Conservation (phyloP, 2,113 vertebrate genomes). For the Chascanopsetta lugubris region DNA sequence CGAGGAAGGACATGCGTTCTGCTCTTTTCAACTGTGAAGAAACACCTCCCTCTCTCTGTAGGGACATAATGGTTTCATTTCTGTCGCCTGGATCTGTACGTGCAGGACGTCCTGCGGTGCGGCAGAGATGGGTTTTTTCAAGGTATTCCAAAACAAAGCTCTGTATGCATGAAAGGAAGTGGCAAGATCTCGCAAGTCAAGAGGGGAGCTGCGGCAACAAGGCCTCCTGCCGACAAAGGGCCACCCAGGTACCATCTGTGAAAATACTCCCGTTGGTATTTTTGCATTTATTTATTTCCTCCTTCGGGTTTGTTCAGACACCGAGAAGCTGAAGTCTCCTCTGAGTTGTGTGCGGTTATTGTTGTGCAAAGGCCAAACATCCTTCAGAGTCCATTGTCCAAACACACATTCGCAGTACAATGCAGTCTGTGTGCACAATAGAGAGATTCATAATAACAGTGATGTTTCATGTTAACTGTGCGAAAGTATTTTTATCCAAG, state of each 20-base stretch:
- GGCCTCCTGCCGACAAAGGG: constrained; percentile 25
- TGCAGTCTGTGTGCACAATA: not conserved
- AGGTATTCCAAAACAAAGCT: constrained; percentile 44
- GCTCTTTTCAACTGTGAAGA: constrained; percentile 45
- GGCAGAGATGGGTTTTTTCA: constrained; percentile 45
- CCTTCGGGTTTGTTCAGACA: not conserved
- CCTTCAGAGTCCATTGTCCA: constrained; percentile 8
- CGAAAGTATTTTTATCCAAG: too few species aligned
- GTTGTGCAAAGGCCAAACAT: constrained; percentile 49
- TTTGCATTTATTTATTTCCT: constrained; percentile 26
- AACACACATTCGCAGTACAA: not conserved
- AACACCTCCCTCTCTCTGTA: constrained; percentile 44
- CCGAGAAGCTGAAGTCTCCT: constrained; percentile 9
- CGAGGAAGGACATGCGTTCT: constrained; percentile 44
- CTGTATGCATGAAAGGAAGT: constrained; percentile 23
- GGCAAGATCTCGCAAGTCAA: constrained; percentile 22
- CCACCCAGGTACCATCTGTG: constrained; percentile 30
- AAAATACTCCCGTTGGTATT: constrained; percentile 20
- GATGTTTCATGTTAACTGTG: not conserved
- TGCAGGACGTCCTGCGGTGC: constrained; percentile 33
- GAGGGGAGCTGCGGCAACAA: constrained; percentile 16
- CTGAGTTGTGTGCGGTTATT: constrained; percentile 9
- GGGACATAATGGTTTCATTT: constrained; percentile 45
- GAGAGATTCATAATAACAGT: constrained; percentile 12
- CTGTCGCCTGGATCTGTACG: constrained; percentile 1